These are phyloP conservation scores for Hanleya hanleyi DNA, from an alignment of 2,888 invertebrate species.

Conservation along the genomic window DNA sequence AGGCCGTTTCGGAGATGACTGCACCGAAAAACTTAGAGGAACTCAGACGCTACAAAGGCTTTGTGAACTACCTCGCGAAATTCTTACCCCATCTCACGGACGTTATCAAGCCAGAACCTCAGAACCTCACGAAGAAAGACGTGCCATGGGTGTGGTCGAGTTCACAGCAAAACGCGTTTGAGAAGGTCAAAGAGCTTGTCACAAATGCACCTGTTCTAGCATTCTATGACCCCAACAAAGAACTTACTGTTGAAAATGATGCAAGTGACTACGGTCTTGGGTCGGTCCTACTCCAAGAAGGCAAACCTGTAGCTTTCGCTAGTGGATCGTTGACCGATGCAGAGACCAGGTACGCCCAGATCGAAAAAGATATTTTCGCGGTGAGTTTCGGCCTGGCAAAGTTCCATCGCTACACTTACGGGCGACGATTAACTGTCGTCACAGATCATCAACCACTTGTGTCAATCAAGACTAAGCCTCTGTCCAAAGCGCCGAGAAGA, in stretches of 20 bases:
- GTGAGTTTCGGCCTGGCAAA: constrained; percentile 18
- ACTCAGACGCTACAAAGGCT: constrained; percentile 4
- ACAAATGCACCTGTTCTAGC: neutral
- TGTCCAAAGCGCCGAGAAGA: neutral
- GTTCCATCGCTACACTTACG: constrained; percentile 17
- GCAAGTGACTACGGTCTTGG: constrained; percentile 12
- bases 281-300: constrained; percentile 13
- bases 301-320: constrained; percentile 20
- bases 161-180: neutral
- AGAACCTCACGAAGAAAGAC: neutral
- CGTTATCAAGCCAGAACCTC: neutral
- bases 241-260: constrained; percentile 9
- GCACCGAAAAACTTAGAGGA: neutral
- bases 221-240: neutral
- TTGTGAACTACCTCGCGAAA: constrained; percentile 17
- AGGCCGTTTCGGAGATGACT: constrained; percentile 2
- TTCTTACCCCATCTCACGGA: constrained; percentile 12
- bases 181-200: neutral
- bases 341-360: constrained; percentile 21
- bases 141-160: neutral
- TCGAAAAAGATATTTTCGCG: too few species aligned
- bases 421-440: constrained; percentile 1
- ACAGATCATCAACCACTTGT: constrained; percentile 20
- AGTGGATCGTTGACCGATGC: constrained; percentile 18
- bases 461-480: constrained; percentile 12